Evolutionary conservation across 30 jellyfish, hydroid and myxozoan species (phyloP).

Genomic region (Pelagia noctiluca): DNA sequence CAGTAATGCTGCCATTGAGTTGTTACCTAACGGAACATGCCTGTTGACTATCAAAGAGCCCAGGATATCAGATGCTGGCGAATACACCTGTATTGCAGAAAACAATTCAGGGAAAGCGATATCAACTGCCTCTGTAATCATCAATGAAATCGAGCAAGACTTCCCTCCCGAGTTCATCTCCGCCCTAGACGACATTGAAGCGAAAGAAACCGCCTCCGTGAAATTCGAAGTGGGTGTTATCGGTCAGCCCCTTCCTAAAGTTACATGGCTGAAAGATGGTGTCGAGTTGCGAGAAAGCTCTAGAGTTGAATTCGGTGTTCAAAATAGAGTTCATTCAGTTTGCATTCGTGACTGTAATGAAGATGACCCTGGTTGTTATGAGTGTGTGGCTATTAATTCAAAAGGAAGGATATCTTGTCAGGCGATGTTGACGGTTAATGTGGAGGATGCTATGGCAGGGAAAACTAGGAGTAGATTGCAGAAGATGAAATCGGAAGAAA

Average conservation of each 20-base stretch:
- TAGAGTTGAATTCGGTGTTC: slow-evolving; percentile 59
- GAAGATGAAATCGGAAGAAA: slow-evolving; percentile 57
- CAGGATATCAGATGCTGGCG: slow-evolving; percentile 49
- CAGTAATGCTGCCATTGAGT: slow-evolving; percentile 18
- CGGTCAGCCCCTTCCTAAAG: slow-evolving; percentile 80
- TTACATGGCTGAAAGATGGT: slow-evolving; percentile 78
- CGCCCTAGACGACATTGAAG: slow-evolving; percentile 57
- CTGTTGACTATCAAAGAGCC: slow-evolving; percentile 50
- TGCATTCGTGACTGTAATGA: slow-evolving; percentile 26
- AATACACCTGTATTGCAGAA: slow-evolving; percentile 62
- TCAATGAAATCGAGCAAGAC: slow-evolving; percentile 73
- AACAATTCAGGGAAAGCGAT: slow-evolving; percentile 47
- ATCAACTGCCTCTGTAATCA: slow-evolving; percentile 49
- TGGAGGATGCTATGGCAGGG: slow-evolving; percentile 32
- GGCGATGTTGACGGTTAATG: slow-evolving; percentile 54
- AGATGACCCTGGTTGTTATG: slow-evolving; percentile 89
- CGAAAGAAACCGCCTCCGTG: slow-evolving; percentile 27
- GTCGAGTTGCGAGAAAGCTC: slow-evolving; percentile 58
- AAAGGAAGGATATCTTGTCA: slow-evolving; percentile 73
- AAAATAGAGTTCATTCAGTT: slow-evolving; percentile 64
- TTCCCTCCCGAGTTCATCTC: slow-evolving; percentile 81
- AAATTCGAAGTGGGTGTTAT: slow-evolving; percentile 68
- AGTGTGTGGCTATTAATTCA: slow-evolving; percentile 86
- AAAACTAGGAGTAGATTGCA: slow-evolving; percentile 31
- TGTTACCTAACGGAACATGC: slow-evolving; percentile 40